Evolutionary conservation across 1,140 invertebrate genomes (phyloP).

Genomic region (Drosophila serrata): DNA sequence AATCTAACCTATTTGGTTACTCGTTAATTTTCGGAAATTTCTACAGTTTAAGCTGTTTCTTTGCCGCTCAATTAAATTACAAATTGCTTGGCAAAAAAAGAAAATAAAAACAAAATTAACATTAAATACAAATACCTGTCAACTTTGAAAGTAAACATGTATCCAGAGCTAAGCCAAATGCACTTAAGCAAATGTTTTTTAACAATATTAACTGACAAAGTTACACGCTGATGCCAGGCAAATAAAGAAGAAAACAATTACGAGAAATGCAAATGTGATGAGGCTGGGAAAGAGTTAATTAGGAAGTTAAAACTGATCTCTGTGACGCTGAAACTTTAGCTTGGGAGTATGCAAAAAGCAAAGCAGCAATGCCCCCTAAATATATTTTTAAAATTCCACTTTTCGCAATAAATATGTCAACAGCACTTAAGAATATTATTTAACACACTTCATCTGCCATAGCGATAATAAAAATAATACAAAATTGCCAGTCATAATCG

Average conservation of each 20-base stretch:
- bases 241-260: slow-evolving; percentile 33
- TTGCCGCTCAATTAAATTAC: slow-evolving; percentile 15
- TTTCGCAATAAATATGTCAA: background rate
- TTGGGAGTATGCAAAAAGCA: background rate
- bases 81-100: slow-evolving; percentile 9
- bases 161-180: background rate
- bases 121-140: too few relatives aligned
- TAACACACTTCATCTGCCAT: background rate
- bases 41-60: slow-evolving; percentile 8
- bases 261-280: slow-evolving; percentile 30
- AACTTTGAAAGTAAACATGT: slow-evolving; percentile 5
- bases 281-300: slow-evolving; percentile 26
- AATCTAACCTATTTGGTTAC: background rate
- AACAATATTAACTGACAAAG: slow-evolving; percentile 19
- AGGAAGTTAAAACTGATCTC: slow-evolving; percentile 14
- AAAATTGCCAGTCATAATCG: background rate
- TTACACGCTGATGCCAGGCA: slow-evolving; percentile 15
- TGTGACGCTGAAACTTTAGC: background rate
- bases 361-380: too few relatives aligned
- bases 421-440: background rate
- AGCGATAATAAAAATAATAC: background rate
- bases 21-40: slow-evolving; percentile 24
- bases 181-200: slow-evolving; percentile 38
- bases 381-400: background rate
- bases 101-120: background rate